Evolutionary conservation across 2,888 invertebrate genomes (phyloP), one percentile per base, ranked within the genome.

Genomic region (Theristus sp.): DNA sequence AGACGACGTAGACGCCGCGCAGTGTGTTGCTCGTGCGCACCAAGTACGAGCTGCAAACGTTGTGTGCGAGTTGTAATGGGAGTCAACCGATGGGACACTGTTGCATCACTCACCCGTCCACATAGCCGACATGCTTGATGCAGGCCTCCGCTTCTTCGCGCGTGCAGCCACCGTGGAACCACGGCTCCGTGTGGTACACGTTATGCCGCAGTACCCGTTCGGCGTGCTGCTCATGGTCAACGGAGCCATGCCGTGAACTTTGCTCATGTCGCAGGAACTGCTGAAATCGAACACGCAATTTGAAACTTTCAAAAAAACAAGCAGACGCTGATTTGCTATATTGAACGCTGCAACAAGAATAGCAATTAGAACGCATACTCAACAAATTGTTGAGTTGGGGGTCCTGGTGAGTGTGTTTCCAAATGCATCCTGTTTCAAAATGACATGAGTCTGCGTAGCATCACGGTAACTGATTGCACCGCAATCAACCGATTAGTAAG

Each of bases 161-260:
- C 6, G 20, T 49, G 20, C 6, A 6, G n/a, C 49, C 63, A 57
- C 60, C 56, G 57, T 67, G 64, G 61, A 67, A 67, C 67, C 67
- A 67, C 6, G 67, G 66, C 57, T 67, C 66, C 10, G 63, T 47
- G 55, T 64, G 31, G 62, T 67, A 65, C 26, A 64, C 28, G 24
- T 38, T 56, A n/a, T 49, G 49, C 3, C n/a, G 49, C 49, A 49
- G 6, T n/a, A 49, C 24, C 6, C 49, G 49, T n/a, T 49, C 49
- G n/a, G 6, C 49, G 6, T n/a, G 3, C 24, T 49, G 13, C 3
- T n/a, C 49, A 38, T 38, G 10, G 10, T 10, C 20, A 13, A 20
- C 10, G 10, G 38, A 13, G 38, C 38, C 38, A 38, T n/a, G n/a
- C n/a, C n/a, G n/a, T n/a, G n/a, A n/a, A n/a, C n/a, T n/a, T n/a